Conservation (phyloP, 2,113 vertebrate species). For the Herpetotheres cachinnans region DNA sequence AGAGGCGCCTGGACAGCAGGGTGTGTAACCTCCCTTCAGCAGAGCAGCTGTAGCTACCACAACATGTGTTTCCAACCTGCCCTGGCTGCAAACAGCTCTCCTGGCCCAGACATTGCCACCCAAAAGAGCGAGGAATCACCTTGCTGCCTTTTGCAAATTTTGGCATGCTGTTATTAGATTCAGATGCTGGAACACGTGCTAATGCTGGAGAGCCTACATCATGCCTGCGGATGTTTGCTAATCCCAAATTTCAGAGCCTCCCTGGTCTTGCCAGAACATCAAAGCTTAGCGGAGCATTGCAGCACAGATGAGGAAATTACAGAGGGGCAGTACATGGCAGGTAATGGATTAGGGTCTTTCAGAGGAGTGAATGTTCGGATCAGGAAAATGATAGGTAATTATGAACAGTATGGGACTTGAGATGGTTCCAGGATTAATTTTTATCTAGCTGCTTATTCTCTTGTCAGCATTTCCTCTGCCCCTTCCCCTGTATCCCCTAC, state of each 20-base stretch:
- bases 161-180: background rate
- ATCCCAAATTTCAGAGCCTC: constrained; percentile 50
- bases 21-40: background rate
- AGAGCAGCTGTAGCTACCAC: background rate
- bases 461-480: background rate
- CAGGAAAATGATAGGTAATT: constrained; percentile 4
- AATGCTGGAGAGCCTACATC: background rate
- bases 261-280: constrained; percentile 33
- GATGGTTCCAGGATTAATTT: constrained; percentile 8
- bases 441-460: background rate
- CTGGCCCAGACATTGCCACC: background rate
- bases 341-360: constrained; percentile 47
- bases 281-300: background rate
- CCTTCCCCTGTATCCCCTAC: background rate
- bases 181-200: constrained; percentile 9
- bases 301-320: constrained; percentile 10
- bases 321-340: background rate
- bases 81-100: background rate
- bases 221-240: constrained; percentile 36
- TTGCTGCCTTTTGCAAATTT: background rate
- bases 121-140: background rate
- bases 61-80: background rate
- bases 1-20: background rate
- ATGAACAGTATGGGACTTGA: background rate
- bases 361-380: background rate